These are phyloP conservation scores for Paedocypris micromegethes DNA, from an alignment of 2,797 vertebrate genomes.

Conservation along the genomic window DNA sequence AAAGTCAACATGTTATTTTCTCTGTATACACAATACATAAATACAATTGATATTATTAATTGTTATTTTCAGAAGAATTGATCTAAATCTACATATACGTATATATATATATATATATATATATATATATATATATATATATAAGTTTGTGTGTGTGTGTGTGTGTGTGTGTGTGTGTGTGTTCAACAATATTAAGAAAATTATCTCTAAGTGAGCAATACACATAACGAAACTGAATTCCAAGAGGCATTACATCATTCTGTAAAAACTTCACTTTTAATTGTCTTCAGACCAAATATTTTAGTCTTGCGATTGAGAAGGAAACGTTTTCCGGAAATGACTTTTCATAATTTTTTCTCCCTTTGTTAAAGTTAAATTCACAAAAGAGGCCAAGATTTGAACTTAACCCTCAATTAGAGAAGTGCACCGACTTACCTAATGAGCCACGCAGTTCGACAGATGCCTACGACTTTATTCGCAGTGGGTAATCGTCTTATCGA, in stretches of 20 bases:
- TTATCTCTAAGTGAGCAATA: background rate
- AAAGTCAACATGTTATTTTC: no score
- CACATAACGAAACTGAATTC: background rate
- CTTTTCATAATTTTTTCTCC: background rate
- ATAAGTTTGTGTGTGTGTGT: no score
- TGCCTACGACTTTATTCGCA: constrained; percentile 45
- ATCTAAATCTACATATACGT: no score
- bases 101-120: no score
- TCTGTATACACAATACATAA: no score
- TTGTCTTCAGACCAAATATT: background rate
- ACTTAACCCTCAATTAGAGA: constrained; percentile 52
- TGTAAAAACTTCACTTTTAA: background rate
- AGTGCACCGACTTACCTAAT: constrained; percentile 51
- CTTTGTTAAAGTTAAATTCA: constrained; percentile 37
- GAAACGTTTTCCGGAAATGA: no score
- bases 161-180: no score
- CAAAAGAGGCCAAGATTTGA: constrained; percentile 46
- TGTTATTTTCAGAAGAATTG: no score
- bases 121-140: no score
- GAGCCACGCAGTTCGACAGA: constrained; percentile 49
- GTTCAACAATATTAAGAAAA: background rate
- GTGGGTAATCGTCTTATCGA: constrained; percentile 51
- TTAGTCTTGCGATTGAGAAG: background rate
- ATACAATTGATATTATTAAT: no score
- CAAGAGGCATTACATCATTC: background rate